Conservation (phyloP, 2,113 vertebrate genomes). For the Zosterops lateralis region DNA sequence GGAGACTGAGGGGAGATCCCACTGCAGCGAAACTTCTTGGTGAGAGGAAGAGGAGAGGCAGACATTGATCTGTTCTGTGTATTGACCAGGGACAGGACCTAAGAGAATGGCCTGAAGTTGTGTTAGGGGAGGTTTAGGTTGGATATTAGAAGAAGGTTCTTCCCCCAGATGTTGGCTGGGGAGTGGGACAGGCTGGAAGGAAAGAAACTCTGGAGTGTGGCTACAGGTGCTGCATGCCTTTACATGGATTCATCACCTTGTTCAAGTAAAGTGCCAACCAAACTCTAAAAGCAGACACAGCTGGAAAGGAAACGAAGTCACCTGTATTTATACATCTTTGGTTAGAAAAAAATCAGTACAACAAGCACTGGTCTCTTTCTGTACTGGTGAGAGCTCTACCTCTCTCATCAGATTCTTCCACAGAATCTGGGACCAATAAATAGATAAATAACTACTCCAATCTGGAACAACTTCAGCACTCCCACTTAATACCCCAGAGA, state of each 20-base stretch:
- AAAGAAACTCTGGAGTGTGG: not conserved
- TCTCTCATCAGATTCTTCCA: not conserved
- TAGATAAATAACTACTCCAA: not conserved
- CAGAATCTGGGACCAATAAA: not conserved
- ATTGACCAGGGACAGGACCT: not conserved
- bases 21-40: not conserved
- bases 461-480: not conserved
- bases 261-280: not conserved
- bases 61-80: not conserved
- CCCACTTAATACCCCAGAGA: not conserved
- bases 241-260: not conserved
- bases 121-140: not conserved
- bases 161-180: not conserved
- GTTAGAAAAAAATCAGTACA: rapidly evolving
- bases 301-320: not conserved
- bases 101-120: not conserved
- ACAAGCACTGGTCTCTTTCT: not conserved
- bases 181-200: not conserved
- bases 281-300: not conserved
- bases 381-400: not conserved
- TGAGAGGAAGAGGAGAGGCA: not conserved
- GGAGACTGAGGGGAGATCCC: not conserved
- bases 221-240: not conserved
- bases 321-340: not conserved
- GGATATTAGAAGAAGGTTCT: not conserved